Conservation (phyloP, 2,113 vertebrate genomes). For the Catagonus wagneri region DNA sequence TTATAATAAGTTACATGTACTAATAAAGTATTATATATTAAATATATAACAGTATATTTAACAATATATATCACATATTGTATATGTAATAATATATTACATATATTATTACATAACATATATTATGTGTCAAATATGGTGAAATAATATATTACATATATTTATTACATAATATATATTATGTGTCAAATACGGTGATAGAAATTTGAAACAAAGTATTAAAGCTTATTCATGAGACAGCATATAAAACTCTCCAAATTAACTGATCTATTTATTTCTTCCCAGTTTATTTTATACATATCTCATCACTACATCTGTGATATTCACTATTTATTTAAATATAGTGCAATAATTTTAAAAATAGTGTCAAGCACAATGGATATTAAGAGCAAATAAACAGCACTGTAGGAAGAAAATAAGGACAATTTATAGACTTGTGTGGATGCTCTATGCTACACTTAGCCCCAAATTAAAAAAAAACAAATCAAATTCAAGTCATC, state of each 20-base stretch:
- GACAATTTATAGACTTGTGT: not conserved
- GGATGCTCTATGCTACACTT: not conserved
- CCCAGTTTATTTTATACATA: not conserved
- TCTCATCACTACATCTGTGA: not conserved
- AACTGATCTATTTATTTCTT: not conserved
- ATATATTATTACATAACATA: not conserved
- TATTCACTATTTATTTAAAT: not conserved
- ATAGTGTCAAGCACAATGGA: not conserved
- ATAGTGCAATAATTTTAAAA: not conserved
- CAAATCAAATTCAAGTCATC: constrained; percentile 23
- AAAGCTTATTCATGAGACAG: not conserved
- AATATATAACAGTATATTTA: too few relatives aligned
- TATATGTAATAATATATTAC: not conserved
- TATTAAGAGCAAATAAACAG: not conserved
- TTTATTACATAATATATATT: not conserved
- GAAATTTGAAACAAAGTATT: constrained; percentile 50
- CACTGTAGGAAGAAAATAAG: not conserved
- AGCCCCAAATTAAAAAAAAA: not conserved
- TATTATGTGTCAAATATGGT: not conserved
- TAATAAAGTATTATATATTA: not conserved
- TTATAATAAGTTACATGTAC: not conserved
- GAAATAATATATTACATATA: not conserved
- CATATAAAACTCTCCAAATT: not conserved
- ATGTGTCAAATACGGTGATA: not conserved
- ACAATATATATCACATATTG: too few relatives aligned